Percentiles rank a stretch among this genome's conserved stretches.
Conservation (phyloP, 2,888 invertebrate species). For the Drosophila ezoana region DNA sequence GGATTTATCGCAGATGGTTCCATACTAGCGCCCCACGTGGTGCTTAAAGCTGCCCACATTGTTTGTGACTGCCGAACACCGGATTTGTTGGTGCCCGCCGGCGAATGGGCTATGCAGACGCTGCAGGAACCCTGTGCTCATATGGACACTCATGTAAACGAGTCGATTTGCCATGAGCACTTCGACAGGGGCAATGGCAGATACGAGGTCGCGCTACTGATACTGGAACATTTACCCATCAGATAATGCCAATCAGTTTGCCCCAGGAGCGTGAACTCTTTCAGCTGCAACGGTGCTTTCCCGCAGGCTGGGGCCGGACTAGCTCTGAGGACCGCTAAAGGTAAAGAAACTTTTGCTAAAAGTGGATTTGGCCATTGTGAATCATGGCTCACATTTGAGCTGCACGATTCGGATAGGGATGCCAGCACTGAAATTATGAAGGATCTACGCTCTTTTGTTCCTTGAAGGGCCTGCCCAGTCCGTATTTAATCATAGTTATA, state of each 20-base stretch:
- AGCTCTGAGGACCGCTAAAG: slow-evolving; percentile 7
- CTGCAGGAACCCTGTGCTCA: slow-evolving; percentile 86
- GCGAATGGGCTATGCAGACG: slow-evolving; percentile 86
- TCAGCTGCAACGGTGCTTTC: slow-evolving; percentile 65
- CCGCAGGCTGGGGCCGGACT: slow-evolving; percentile 80
- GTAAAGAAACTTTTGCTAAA: slow-evolving; percentile 85
- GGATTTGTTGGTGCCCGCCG: slow-evolving; percentile 85
- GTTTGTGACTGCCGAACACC: slow-evolving; percentile 81
- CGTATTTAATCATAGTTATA: no score
- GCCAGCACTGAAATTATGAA: slow-evolving; percentile 90
- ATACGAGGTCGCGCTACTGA: slow-evolving; percentile 90
- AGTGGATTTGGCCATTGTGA: slow-evolving; percentile 88
- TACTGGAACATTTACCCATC: slow-evolving; percentile 86
- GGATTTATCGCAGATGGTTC: slow-evolving; percentile 73
- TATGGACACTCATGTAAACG: slow-evolving; percentile 88
- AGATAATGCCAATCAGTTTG: slow-evolving; percentile 89
- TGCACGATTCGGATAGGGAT: slow-evolving; percentile 87
- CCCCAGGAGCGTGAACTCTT: slow-evolving; percentile 85
- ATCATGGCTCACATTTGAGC: slow-evolving; percentile 84
- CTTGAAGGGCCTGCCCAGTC: no score
- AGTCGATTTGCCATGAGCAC: slow-evolving; percentile 86
- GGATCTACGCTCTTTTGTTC: slow-evolving; percentile 90
- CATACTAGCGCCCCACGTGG: slow-evolving; percentile 85
- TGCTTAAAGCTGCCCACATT: slow-evolving; percentile 92
- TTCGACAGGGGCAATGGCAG: slow-evolving; percentile 85